Evolutionary conservation across 2,797 vertebrate genomes (phyloP), one percentile per base, ranked within the genome.

Genomic region (Cryptoprocta ferox): DNA sequence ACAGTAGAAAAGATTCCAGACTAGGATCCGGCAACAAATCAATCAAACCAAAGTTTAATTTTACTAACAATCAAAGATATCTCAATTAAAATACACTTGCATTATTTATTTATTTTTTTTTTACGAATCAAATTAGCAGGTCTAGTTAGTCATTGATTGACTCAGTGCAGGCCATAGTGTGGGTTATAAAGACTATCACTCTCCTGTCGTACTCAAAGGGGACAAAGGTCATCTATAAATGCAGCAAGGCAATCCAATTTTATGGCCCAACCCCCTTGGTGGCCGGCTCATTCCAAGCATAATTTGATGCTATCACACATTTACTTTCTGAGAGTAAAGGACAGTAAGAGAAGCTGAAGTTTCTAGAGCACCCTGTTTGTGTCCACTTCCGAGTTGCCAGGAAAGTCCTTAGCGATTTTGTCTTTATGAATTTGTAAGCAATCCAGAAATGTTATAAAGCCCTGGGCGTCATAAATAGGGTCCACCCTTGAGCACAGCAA

Each of bases 221-320:
- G 84, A 30, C 94, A 92, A 91, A 92, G 94, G 92, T 86, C 81
- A 86, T 26, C 89, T 37, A 10, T 70, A 56, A 65, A 75, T 12
- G 21, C 28, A 5, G 87, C 45, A 35, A 11, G 28, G 9, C 70
- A 68, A 89, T 92, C 70, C 87, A 61, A 48, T 85, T 94, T 85
- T 94, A 89, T 88, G 70, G 70, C 21, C 78, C 83, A 59, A 21
- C 50, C 32, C 37, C 68, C 66, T 92, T 63, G 53, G 45, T 39
- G 85, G 26, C 37, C 2, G 4, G 81, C 59, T 78, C 76, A 56
- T 66, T 95, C 75, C 56, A 53, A 78, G 61, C 70, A 83, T 79
- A 78, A 96, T 86, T 56, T n/a, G 84, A 66, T 14, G 32, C 50
- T 45, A 76, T 28, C 39, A 21, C 1, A 1, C 30, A 26, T 75